Evolutionary conservation across 1,140 invertebrate species (phyloP), one percentile per base, ranked within the genome.

Genomic region (Hyphantria cunea): DNA sequence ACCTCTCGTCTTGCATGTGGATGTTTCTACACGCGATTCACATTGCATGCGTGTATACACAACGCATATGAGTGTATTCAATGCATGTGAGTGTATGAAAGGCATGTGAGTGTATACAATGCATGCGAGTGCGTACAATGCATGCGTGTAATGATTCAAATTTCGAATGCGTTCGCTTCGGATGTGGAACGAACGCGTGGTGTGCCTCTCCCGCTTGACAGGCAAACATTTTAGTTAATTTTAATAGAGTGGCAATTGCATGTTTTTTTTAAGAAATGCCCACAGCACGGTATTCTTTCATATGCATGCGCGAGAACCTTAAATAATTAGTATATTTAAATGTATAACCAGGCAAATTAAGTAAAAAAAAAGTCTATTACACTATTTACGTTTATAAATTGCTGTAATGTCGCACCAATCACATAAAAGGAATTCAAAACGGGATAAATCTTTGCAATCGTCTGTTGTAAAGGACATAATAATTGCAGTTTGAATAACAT

Each of bases 161-260:
- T 44, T 44, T 12, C 17, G 17, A 25, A 25, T 25, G 17, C 17
- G 17, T 25, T 1, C 5, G 17, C 17, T 25, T 5, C 17, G 17
- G 17, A 25, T 25, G 1, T 25, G 17, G 17, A 25, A 25, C 17
- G 17, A 25, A 1, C 17, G 17, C 17, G 17, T 25, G 17, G 17
- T 25, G 17, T 25, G 17, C 17, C 17, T 25, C 17, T 25, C 1
- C 17, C 17, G 17, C 17, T 25, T 25, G 17, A 25, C 17, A 25
- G 17, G 17, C 17, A 25, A 25, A 25, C 17, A 25, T 25, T 5
- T 25, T 25, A 25, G 17, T 25, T 48, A 15, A 25, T 7, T 6
- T 4, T 44, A 12, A 6, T 48, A 48, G 72, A 79, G 54, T 75
- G 74, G 74, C 79, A 77, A 76, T 78, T 78, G 72, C 39, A 78